Percentiles rank a stretch among this genome's conserved stretches.
Evolutionary conservation across 2,113 vertebrate genomes (phyloP).

Genomic region (Sinocyclocheilus maitianheensis): DNA sequence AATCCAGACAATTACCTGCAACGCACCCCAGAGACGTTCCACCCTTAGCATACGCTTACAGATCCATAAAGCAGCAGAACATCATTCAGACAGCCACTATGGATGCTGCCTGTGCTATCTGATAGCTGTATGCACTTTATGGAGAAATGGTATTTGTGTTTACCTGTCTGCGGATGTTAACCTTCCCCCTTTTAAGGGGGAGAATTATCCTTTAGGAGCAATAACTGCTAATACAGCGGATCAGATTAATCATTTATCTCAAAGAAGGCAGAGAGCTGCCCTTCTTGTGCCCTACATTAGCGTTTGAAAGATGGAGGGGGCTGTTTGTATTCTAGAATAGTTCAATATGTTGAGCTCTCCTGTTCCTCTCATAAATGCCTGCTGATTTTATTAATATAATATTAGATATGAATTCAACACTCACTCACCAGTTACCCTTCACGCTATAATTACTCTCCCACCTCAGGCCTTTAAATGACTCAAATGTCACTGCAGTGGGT

Average conservation of each 20-base stretch:
- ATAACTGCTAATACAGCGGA: slow-evolving; percentile 28
- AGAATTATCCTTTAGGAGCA: slow-evolving; percentile 23
- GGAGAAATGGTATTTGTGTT: slow-evolving; percentile 19
- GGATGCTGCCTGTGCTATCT: not conserved
- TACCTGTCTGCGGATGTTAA: slow-evolving; percentile 12
- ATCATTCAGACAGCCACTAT: not conserved
- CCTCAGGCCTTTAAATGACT: slow-evolving; percentile 20
- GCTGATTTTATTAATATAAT: slow-evolving; percentile 13
- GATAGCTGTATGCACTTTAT: slow-evolving; percentile 1
- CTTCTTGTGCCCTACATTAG: slow-evolving; percentile 26
- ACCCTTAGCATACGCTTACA: slow-evolving; percentile 18
- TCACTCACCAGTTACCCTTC: slow-evolving; percentile 2
- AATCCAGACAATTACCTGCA: slow-evolving; percentile 51
- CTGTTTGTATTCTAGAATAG: slow-evolving; percentile 6
- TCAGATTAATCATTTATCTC: slow-evolving; percentile 34
- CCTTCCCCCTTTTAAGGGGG: slow-evolving; percentile 23
- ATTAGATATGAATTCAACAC: slow-evolving; percentile 17
- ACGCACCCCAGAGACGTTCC: slow-evolving; percentile 16
- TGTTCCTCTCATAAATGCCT: slow-evolving; percentile 7
- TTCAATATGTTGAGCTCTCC: not conserved
- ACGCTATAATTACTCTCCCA: slow-evolving; percentile 18
- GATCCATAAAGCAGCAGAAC: slow-evolving; percentile 22
- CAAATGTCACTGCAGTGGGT: not conserved
- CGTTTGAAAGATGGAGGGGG: not conserved
- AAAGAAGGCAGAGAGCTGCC: slow-evolving; percentile 2